These are phyloP conservation scores for Drosophila infuscata DNA, from an alignment of 2,888 invertebrate species.

Conservation along the genomic window DNA sequence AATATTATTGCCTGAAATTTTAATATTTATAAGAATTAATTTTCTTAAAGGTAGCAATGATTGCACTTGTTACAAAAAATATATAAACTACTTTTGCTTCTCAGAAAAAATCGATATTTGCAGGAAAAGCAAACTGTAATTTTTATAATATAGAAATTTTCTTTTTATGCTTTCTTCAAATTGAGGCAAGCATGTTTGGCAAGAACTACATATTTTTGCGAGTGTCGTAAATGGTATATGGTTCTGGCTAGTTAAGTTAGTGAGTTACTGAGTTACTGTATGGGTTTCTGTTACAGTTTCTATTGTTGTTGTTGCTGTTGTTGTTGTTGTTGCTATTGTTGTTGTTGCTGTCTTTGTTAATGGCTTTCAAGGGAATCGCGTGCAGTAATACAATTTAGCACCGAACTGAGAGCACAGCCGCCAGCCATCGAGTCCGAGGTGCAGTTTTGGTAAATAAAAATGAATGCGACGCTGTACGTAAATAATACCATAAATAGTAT, in stretches of 20 bases:
- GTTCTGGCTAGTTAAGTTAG: slow-evolving; percentile 48
- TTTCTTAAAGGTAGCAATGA: not conserved
- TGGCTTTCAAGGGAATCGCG: slow-evolving; percentile 78
- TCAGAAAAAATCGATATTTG: not conserved
- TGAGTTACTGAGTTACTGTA: slow-evolving; percentile 41
- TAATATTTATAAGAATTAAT: not conserved
- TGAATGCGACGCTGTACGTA: slow-evolving; percentile 52
- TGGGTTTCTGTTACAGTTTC: slow-evolving; percentile 34
- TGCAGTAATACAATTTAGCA: slow-evolving; percentile 74
- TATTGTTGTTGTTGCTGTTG: slow-evolving; percentile 32
- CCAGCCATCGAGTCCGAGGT: slow-evolving; percentile 10
- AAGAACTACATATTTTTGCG: not conserved
- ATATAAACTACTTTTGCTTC: not conserved
- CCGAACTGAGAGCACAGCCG: slow-evolving; percentile 40
- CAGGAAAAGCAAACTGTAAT: not conserved
- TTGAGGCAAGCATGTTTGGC: not conserved
- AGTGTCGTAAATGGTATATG: slow-evolving; percentile 35
- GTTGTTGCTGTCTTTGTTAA: slow-evolving; percentile 63
- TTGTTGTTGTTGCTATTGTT: slow-evolving; percentile 19
- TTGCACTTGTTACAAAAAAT: not conserved
- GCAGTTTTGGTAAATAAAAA: slow-evolving; percentile 53
- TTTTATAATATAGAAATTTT: not conserved
- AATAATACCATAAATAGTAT: slow-evolving; percentile 51
- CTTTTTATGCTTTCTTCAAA: not conserved
- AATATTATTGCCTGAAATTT: not conserved